These are phyloP conservation scores for Seira sanloemensis DNA, from an alignment of 2,888 invertebrate genomes.

Conservation along the genomic window DNA sequence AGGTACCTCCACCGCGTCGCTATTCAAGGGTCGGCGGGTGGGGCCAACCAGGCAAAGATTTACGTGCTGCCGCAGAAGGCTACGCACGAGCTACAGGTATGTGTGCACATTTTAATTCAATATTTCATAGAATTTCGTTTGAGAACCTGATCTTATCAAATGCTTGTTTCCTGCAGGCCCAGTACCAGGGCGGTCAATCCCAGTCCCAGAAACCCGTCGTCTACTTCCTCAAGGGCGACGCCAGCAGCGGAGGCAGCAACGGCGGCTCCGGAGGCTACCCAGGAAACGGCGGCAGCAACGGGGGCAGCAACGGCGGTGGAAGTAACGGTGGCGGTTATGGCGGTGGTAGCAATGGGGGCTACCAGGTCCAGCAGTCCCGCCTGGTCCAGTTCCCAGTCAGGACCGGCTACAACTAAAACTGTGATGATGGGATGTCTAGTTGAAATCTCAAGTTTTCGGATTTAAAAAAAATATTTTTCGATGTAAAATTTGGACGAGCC, in stretches of 20 bases:
- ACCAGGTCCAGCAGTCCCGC: background rate
- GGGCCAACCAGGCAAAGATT: conserved; percentile 52
- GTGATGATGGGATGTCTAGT: too few species aligned
- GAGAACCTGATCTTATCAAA: too few species aligned
- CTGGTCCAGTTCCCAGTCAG: background rate
- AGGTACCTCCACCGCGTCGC: conserved; percentile 47
- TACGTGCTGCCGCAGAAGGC: conserved; percentile 57
- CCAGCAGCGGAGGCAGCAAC: background rate
- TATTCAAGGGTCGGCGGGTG: conserved; percentile 40
- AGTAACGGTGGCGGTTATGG: background rate
- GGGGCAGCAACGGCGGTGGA: background rate
- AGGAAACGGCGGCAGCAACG: background rate
- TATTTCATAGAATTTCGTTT: too few species aligned
- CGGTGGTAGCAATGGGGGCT: conserved; percentile 22
- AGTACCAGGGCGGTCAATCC: conserved; percentile 36
- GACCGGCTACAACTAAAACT: background rate
- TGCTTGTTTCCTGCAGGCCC: background rate
- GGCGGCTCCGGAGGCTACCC: background rate
- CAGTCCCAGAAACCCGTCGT: conserved; percentile 51
- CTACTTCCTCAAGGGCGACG: conserved; percentile 45
- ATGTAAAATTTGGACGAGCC: background rate
- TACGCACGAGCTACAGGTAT: conserved; percentile 39
- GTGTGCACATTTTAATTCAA: background rate
- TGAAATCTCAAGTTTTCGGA: too few species aligned
- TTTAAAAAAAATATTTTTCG: too few species aligned